Base-by-base conservation (phyloP, 2,888 invertebrate species). In the Dryocosmus kuriphilus region DNA sequence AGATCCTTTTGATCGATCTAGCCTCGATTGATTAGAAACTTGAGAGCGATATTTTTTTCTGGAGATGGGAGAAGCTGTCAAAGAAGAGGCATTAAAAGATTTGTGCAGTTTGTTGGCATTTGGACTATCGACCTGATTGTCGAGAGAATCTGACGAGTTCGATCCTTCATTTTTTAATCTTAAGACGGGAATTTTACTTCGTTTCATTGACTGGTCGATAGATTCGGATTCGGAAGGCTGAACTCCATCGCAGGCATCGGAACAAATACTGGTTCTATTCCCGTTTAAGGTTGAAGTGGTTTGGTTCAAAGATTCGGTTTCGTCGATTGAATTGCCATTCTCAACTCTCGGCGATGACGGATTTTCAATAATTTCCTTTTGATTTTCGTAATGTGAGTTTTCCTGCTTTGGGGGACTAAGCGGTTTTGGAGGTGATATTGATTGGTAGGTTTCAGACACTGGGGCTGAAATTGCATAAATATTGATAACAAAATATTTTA, bases 41-140 rank as follows among this genome's bases (percentile, higher is more conserved):
- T 90, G 90, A 75, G 88, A 88, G n/a, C 89, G 87, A 80, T 90
- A 89, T 75, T 90, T 90, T 78, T 90, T 90, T 6, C 90, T 90
- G 11, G 90, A 90, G 5, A 90, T 80, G 19, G 90, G 90, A 4
- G 90, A 90, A 9, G 88, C 88, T 14, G 89, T 89, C 76, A 88
- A 86, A 38, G 85, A 81, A n/a, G 86, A 83, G 5, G 82, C 73
- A 55, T 84, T 85, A 38, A 81, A 80, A 71, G 79, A 75, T 60
- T 81, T 81, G 19, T 61, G 57, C 19, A 77, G 79, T 55, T 62
- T 60, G 22, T 63, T 57, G 22, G 30, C 55, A 46, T 73, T 75
- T 55, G 11, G 55, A 61, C 67, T 27, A 19, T 81, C 80, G 16
- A 63, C 41, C 11, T 65, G 55, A 51, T 75, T 78, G 7, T n/a